Conservation (phyloP, 2,797 vertebrate species). For the Enteromius viviparus region DNA sequence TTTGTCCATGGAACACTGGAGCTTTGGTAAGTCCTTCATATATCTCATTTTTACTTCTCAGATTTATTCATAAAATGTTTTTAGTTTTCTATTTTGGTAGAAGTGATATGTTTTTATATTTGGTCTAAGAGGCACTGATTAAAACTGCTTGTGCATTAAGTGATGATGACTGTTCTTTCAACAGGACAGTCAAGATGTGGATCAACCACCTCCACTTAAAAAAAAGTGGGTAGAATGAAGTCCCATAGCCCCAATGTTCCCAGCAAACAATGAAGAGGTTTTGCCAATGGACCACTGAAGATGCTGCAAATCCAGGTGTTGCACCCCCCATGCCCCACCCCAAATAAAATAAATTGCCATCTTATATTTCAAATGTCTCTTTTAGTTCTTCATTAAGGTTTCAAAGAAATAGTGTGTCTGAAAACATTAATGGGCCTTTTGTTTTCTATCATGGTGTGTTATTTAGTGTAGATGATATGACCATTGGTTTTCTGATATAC, state of each 20-base stretch:
- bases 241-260: neutral
- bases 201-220: neutral
- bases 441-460: neutral
- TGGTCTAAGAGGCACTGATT: neutral
- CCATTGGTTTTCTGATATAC: conserved; percentile 21
- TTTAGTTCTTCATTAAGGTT: neutral
- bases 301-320: too few relatives aligned
- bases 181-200: neutral
- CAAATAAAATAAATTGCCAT: neutral
- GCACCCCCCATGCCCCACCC: too few relatives aligned
- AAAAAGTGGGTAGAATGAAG: neutral
- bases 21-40: neutral
- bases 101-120: neutral
- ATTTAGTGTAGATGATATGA: neutral
- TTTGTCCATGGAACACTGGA: neutral
- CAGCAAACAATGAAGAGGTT: too few relatives aligned
- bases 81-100: neutral
- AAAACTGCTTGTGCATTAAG: neutral
- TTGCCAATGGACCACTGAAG: too few relatives aligned
- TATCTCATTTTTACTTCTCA: neutral
- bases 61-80: neutral
- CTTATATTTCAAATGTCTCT: too few relatives aligned
- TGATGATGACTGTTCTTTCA: neutral
- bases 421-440: neutral
- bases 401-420: neutral